Conservation (phyloP, 2,888 invertebrate genomes). For the Megastigmus dorsalis region DNA sequence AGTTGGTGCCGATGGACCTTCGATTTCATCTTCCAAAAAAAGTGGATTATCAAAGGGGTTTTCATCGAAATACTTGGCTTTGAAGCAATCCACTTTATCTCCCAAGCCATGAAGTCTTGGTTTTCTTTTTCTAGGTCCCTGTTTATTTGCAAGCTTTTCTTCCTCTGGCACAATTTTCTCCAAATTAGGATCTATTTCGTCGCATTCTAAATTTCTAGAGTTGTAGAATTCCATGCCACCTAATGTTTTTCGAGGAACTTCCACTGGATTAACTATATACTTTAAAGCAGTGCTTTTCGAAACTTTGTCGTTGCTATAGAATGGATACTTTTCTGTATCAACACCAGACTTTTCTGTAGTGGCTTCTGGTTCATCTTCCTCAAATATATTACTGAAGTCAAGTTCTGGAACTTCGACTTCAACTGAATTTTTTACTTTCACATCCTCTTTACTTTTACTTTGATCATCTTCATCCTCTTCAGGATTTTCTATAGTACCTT, state of each 20-base stretch:
- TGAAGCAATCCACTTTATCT: constrained; percentile 84
- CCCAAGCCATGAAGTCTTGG: constrained; percentile 80
- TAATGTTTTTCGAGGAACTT: constrained; percentile 79
- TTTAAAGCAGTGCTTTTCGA: constrained; percentile 79
- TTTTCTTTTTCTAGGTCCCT: constrained; percentile 61
- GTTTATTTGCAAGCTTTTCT: constrained; percentile 64
- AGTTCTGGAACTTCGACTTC: constrained; percentile 65
- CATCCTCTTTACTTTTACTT: constrained; percentile 61
- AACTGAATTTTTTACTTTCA: constrained; percentile 60
- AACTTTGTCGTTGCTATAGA: constrained; percentile 76
- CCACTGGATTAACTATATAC: constrained; percentile 80
- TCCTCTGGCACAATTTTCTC: constrained; percentile 66
- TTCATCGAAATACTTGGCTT: constrained; percentile 83
- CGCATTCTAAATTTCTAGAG: constrained; percentile 75
- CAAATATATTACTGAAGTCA: constrained; percentile 60
- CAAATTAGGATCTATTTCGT: constrained; percentile 68
- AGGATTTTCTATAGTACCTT: constrained; percentile 55
- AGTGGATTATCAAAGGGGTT: constrained; percentile 86
- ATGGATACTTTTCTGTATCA: constrained; percentile 79
- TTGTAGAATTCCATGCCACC: constrained; percentile 85
- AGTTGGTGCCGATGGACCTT: constrained; percentile 61
- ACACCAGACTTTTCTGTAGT: constrained; percentile 50
- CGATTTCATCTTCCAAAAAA: constrained; percentile 75
- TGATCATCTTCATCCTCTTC: constrained; percentile 62
- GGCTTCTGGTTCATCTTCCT: constrained; percentile 55